phyloP scores from a whole-genome alignment of 2,888 invertebrate species.

The Noctua fimbriata region DNA sequence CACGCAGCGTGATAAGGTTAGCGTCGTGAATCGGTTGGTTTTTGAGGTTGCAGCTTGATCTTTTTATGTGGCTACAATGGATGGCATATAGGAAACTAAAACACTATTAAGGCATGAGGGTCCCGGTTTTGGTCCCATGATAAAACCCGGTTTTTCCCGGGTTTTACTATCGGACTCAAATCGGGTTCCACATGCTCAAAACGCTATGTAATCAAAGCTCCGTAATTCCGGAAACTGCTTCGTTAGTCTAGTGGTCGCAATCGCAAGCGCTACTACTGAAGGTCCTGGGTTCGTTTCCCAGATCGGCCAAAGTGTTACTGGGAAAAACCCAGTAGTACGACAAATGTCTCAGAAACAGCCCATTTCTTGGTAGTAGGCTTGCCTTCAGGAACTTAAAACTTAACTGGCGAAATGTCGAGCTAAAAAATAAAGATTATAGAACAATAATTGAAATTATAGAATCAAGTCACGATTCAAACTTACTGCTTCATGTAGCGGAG shows the following conservation, averaged over 20 bases:
- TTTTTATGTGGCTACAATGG: neutral
- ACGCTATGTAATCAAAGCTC: neutral
- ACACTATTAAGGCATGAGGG: neutral
- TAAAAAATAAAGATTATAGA: neutral
- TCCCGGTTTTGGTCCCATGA: too few relatives aligned
- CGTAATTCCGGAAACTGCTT: neutral
- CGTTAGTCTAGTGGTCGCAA: neutral
- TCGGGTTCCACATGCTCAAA: too few relatives aligned
- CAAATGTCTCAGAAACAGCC: neutral
- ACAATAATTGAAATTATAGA: neutral
- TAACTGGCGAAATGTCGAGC: neutral
- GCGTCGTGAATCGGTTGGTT: neutral
- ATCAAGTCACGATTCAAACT: neutral
- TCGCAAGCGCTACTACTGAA: neutral
- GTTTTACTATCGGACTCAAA: too few relatives aligned
- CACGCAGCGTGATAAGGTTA: conserved; percentile 39
- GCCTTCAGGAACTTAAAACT: neutral
- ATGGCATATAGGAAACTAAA: neutral
- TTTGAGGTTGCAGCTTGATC: too few relatives aligned
- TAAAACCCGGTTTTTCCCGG: too few relatives aligned
- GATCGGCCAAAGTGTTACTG: neutral
- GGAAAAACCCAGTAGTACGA: neutral
- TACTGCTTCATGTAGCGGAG: neutral
- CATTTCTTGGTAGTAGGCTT: neutral
- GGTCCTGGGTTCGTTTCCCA: neutral